phyloP scores from a whole-genome alignment of 2,888 invertebrate species.

The Parthenolecanium corni region DNA sequence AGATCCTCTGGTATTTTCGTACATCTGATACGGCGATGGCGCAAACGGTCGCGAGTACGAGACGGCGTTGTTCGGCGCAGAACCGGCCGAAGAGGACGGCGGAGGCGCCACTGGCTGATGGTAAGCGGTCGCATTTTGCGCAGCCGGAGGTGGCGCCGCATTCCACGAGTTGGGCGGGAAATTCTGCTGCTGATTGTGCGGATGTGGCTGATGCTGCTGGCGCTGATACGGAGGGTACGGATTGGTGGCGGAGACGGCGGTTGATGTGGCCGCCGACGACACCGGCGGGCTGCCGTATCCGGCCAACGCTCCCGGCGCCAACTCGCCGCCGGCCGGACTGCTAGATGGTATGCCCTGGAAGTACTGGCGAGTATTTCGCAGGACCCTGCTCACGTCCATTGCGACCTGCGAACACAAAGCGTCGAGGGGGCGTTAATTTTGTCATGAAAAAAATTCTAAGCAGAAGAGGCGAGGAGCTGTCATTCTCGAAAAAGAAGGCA shows the following conservation, averaged over 20 bases:
- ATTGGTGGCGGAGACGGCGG: slow-evolving; percentile 32
- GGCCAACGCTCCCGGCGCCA: slow-evolving; percentile 20
- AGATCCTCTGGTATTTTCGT: slow-evolving; percentile 25
- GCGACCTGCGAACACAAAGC: slow-evolving; percentile 4
- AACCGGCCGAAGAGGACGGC: slow-evolving; percentile 1
- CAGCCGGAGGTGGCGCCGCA: not conserved
- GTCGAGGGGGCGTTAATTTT: too few relatives aligned
- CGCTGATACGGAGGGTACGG: slow-evolving; percentile 15
- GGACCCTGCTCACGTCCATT: slow-evolving; percentile 50
- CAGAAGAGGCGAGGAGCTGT: too few relatives aligned
- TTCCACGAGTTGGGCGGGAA: not conserved
- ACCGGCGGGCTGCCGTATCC: slow-evolving; percentile 26
- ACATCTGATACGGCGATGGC: slow-evolving; percentile 15
- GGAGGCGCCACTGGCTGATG: not conserved
- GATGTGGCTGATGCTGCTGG: slow-evolving; percentile 17
- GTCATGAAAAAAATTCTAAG: too few relatives aligned
- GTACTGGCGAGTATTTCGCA: slow-evolving; percentile 73
- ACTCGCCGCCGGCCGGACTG: slow-evolving; percentile 14
- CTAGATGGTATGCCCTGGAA: slow-evolving; percentile 61
- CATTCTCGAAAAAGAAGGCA: too few relatives aligned
- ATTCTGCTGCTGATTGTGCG: not conserved
- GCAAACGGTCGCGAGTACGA: slow-evolving; percentile 14
- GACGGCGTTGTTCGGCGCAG: not conserved
- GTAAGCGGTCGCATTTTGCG: not conserved
- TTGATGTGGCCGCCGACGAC: slow-evolving; percentile 24